Evolutionary conservation across 2,797 vertebrate species (phyloP), one percentile per base, ranked within the genome.

Genomic region (Helarctos malayanus): DNA sequence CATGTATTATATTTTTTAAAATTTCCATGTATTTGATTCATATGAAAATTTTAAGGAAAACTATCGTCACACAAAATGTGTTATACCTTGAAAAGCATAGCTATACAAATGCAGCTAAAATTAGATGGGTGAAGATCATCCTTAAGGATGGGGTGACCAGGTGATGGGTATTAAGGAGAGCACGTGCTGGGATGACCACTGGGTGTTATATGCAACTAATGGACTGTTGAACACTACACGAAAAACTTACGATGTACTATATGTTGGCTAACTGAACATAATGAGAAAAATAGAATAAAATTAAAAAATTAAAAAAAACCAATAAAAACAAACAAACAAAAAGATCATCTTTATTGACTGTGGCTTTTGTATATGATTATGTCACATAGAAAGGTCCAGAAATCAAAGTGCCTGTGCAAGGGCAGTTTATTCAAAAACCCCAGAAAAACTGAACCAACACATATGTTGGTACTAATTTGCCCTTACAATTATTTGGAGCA

Each of bases 21-120:
- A 71, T 65, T 84, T 95, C 41, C 16, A 89, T 27, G 65, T 79
- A 82, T 73, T 90, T 81, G 57, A 91, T 84, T 84, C 32, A 52
- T 1, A 94, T 54, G 11, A 78, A 95, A 76, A 61, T n/a, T 49
- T 76, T 45, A 21, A 71, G 32, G 71, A 65, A 80, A 54, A 56
- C 0, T 12, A 94, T n/a, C 52, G 7, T 63, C n/a, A 54, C 27
- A 25, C 16, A 78, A 84, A 87, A 61, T 49, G 32, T 19, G 8
- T n/a, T 47, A 19, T 25, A 82, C 1, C 1, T 29, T 71, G 80
- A 38, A 49, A 87, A 6, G 27, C 13, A 73, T 5, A 68, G 18
- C 8, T 35, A 54, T 19, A 57, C 8, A 91, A 65, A 87, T 27
- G 76, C 2, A 80, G 9, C 23, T 49, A 79, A 95, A 73, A 82